Base-by-base conservation (phyloP, 2,888 invertebrate genomes). In the Portevinia maculata region DNA sequence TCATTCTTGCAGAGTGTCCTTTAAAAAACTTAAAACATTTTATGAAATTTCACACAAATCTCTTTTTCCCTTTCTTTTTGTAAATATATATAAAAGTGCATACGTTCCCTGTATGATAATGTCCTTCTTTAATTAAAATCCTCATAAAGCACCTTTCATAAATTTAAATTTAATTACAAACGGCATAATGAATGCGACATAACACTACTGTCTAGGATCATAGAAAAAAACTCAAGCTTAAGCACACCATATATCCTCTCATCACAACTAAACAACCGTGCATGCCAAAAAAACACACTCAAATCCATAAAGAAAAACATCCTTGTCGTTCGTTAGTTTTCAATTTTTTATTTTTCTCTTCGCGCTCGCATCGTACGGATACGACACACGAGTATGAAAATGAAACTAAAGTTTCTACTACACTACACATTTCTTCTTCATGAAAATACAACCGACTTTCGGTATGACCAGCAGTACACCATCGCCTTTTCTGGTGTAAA, bases 151-250 rank as follows among this genome's bases (percentile, higher is more conserved):
- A 48, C 44, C 44, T 67, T 67, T 67, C 55, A 69, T 46, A 48
- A 55, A 55, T 44, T 57, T 57, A 34, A 57, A 37, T 69, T 48
- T 28, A 57, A 69, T 69, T 48, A 57, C 55, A 57, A 69, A 69
- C 6, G 34, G 32, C 53, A 55, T 64, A 50, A 50, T 50, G 64
- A 50, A 50, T 60, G 30, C 19, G 5, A 7, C 30, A 32, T 9
- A 7, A 13, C 34, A 19, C 19, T 39, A 11, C 46, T 28, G 30
- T 17, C 15, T 6, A 34, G n/a, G 8, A 44, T 59, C 7, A 28
- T 34, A 7, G 30, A 44, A 30, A 44, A 41, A 24, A 30, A 30
- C 30, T 37, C n/a, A 11, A 39, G 15, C 15, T 15, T n/a, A 59
- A 59, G 19, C 17, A 32, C 30, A 13, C 13, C 44, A n/a, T 17